These are phyloP conservation scores for Oophaga pumilio DNA, from an alignment of 2,113 vertebrate genomes.

Conservation along the genomic window DNA sequence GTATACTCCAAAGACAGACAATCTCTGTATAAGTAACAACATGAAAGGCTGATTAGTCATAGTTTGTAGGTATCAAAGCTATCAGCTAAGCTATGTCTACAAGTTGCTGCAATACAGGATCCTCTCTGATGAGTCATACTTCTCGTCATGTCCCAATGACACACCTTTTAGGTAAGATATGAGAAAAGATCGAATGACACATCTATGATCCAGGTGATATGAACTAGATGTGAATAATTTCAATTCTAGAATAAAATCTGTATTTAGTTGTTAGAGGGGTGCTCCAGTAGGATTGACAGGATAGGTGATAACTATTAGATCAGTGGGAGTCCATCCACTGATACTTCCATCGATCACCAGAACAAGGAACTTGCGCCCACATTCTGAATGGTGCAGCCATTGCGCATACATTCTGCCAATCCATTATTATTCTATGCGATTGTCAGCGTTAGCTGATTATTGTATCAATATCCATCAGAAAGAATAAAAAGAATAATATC, in stretches of 20 bases:
- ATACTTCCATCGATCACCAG: too few relatives aligned
- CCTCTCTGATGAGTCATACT: not conserved
- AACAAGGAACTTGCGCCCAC: too few relatives aligned
- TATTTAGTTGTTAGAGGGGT: not conserved
- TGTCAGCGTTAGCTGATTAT: too few relatives aligned
- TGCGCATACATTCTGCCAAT: too few relatives aligned
- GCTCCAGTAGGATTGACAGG: too few relatives aligned
- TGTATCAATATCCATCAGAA: too few relatives aligned
- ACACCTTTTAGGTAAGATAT: not conserved
- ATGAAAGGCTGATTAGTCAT: not conserved
- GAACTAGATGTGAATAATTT: not conserved
- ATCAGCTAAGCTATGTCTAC: not conserved
- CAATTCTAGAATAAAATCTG: not conserved
- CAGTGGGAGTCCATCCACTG: too few relatives aligned
- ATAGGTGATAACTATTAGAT: too few relatives aligned
- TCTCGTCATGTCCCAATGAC: not conserved
- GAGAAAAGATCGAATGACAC: not conserved
- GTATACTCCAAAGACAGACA: not conserved
- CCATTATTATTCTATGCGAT: too few relatives aligned
- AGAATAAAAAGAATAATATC: too few relatives aligned
- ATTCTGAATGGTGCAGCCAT: too few relatives aligned
- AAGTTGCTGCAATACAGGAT: not conserved
- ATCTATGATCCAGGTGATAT: not conserved
- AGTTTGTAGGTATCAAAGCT: not conserved
- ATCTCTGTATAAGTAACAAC: not conserved